phyloP scores from a whole-genome alignment of 2,113 vertebrate genomes.

The Nerophis lumbriciformis region DNA sequence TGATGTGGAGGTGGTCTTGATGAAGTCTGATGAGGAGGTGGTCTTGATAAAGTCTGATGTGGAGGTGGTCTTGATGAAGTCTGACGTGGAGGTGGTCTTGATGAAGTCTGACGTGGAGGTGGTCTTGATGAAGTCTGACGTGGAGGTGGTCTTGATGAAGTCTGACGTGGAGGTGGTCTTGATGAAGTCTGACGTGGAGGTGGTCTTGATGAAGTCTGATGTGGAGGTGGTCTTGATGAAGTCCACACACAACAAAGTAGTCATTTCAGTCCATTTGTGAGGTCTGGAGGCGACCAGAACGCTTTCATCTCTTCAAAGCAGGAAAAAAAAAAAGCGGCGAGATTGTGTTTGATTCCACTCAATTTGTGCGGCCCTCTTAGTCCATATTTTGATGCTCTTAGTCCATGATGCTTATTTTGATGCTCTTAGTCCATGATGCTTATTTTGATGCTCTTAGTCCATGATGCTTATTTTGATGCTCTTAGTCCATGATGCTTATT shows the following conservation, averaged over 20 bases:
- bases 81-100: constrained; percentile 39
- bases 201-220: no score
- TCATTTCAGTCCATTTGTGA: not conserved
- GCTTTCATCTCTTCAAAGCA: constrained; percentile 1
- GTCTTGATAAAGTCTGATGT: no score
- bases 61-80: constrained; percentile 34
- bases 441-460: not conserved
- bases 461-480: not conserved
- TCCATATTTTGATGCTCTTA: no score
- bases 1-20: no score
- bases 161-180: not conserved
- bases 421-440: not conserved
- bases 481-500: not conserved
- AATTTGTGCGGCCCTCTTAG: not conserved
- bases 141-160: constrained; percentile 36
- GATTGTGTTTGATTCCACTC: not conserved
- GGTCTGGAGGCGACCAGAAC: not conserved
- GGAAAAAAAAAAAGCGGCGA: not conserved
- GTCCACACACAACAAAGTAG: no score
- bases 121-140: constrained; percentile 28
- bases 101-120: constrained; percentile 24
- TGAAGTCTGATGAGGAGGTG: no score
- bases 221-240: no score
- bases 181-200: no score
- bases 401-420: not conserved